Conservation (phyloP, 2,797 vertebrate genomes). For the Rhincodon typus region DNA sequence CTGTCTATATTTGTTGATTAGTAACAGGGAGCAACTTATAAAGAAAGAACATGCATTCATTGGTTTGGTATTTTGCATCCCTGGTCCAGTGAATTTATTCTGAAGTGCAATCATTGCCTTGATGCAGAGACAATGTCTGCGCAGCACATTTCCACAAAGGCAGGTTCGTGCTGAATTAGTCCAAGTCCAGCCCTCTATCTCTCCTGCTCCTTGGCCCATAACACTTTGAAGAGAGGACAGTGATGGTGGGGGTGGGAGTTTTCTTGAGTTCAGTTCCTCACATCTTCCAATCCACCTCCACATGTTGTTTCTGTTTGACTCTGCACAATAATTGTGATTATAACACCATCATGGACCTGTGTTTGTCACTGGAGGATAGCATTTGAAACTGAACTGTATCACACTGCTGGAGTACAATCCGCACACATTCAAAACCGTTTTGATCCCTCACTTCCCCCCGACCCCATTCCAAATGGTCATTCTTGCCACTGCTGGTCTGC, state of each 20-base stretch:
- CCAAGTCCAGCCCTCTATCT: background rate
- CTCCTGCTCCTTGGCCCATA: too few species aligned
- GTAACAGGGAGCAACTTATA: too few species aligned
- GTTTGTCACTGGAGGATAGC: background rate
- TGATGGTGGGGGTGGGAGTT: background rate
- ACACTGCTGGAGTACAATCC: background rate
- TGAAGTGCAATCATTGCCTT: background rate
- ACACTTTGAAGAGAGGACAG: background rate
- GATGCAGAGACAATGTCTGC: background rate
- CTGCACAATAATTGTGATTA: background rate
- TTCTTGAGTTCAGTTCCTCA: background rate
- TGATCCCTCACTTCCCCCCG: background rate
- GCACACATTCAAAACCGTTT: background rate
- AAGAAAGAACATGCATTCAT: background rate
- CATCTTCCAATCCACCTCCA: background rate
- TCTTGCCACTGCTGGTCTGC: background rate
- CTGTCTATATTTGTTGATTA: background rate
- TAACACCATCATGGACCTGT: background rate
- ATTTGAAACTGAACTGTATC: background rate
- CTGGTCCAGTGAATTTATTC: background rate
- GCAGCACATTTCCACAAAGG: background rate
- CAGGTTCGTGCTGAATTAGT: background rate
- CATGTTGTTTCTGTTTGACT: background rate
- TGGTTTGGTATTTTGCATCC: background rate
- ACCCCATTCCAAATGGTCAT: too few species aligned